phyloP scores from a whole-genome alignment of 30 jellyfish, hydroid and myxozoan species.

The Sanderia malayensis region DNA sequence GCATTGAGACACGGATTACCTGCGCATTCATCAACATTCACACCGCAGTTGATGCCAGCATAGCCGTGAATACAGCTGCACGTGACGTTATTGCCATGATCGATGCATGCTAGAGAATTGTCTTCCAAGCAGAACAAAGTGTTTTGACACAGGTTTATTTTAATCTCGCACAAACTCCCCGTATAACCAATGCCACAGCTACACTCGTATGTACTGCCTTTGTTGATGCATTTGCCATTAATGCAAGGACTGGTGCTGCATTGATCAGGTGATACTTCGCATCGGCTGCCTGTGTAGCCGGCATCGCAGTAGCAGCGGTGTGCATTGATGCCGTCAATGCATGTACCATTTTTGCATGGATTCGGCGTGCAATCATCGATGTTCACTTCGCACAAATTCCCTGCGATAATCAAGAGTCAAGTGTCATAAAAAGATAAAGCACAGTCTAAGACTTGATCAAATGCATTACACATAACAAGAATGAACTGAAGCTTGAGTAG shows the following conservation, averaged over 20 bases:
- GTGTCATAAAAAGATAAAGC: too few species aligned
- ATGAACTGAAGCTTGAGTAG: too few species aligned
- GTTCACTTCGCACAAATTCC: conserved; percentile 64
- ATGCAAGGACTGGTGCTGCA: conserved; percentile 31
- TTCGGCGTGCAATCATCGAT: conserved; percentile 55
- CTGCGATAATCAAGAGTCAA: too few species aligned
- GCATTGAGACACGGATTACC: conserved; percentile 54
- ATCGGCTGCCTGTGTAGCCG: conserved; percentile 58
- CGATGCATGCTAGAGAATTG: conserved; percentile 75
- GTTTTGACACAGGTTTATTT: conserved; percentile 65
- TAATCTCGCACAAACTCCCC: conserved; percentile 77
- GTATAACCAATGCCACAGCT: conserved; percentile 91
- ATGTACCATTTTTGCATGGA: conserved; percentile 75
- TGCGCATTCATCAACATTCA: conserved; percentile 70
- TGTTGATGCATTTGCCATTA: conserved; percentile 28
- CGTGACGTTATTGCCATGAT: conserved; percentile 75
- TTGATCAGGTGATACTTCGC: conserved; percentile 50
- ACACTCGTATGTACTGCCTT: conserved; percentile 41
- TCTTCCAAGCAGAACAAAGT: conserved; percentile 59
- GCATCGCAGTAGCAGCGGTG: conserved; percentile 74
- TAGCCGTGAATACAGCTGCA: conserved; percentile 78
- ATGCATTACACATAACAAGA: too few species aligned
- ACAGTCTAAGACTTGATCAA: too few species aligned
- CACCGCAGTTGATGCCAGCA: conserved; percentile 87
- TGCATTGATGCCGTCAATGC: conserved; percentile 63